Conservation (phyloP, 2,113 vertebrate genomes). For the Paradisaea rubra region DNA sequence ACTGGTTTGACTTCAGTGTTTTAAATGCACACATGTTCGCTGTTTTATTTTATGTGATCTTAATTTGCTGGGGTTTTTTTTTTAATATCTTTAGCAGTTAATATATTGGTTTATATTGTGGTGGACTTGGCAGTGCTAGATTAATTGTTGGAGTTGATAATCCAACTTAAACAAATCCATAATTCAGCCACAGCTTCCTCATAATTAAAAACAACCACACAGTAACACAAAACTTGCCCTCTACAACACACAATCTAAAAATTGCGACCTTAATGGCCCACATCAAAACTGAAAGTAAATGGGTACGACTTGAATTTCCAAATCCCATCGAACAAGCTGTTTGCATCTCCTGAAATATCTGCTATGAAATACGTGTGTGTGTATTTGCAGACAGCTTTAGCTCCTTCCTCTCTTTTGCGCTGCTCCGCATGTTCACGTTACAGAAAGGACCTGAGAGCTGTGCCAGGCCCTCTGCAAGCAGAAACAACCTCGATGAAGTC, state of each 20-base stretch:
- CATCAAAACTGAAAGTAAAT: not conserved
- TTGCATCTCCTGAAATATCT: not conserved
- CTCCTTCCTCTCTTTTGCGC: not conserved
- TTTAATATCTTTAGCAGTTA: not conserved
- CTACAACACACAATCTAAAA: not conserved
- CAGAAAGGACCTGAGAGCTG: not conserved
- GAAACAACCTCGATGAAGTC: fast-evolving
- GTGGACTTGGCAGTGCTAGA: not conserved
- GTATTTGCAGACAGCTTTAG: not conserved
- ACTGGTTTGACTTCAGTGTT: not conserved
- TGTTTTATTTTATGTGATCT: not conserved
- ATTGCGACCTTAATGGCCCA: not conserved
- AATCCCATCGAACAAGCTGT: not conserved
- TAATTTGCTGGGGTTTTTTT: not conserved
- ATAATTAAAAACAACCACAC: not conserved
- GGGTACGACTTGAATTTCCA: not conserved
- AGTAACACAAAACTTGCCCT: not conserved
- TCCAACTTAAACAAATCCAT: not conserved
- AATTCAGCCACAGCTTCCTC: not conserved
- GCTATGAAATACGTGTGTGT: not conserved
- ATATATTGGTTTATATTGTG: not conserved
- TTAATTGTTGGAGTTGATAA: not conserved
- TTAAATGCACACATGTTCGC: not conserved
- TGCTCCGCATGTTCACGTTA: fast-evolving
- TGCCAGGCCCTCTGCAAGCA: not conserved